A percentile compares a stretch with the other conserved stretches of the same genome.
Conservation (phyloP, 2,888 invertebrate genomes). For the Elmis aenea region DNA sequence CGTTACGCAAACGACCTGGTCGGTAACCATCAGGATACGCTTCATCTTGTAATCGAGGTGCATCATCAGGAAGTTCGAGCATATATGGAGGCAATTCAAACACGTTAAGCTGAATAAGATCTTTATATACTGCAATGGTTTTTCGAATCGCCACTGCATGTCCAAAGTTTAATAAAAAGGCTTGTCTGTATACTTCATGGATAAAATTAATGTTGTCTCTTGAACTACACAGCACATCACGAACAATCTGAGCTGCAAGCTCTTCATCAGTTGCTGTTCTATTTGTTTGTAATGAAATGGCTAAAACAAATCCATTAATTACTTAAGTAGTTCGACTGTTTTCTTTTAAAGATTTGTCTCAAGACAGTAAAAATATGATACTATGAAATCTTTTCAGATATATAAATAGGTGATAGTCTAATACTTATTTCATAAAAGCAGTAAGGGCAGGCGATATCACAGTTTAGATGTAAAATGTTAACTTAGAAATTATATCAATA, state of each 20-base stretch:
- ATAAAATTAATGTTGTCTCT: conserved; percentile 92
- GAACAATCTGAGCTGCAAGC: conserved; percentile 62
- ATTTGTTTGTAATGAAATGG: conserved; percentile 39
- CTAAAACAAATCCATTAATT: conserved; percentile 28
- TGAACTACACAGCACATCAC: conserved; percentile 80
- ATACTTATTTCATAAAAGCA: too few species aligned
- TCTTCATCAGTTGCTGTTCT: conserved; percentile 44
- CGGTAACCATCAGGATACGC: conserved; percentile 22
- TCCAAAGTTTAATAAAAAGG: conserved; percentile 82
- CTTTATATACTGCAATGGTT: conserved; percentile 88
- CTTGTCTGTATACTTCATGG: conserved; percentile 90
- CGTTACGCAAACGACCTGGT: conserved; percentile 65
- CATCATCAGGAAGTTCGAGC: conserved; percentile 59
- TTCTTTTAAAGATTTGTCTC: too few species aligned
- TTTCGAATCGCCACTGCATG: conserved; percentile 84
- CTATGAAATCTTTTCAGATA: too few species aligned
- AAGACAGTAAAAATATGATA: too few species aligned
- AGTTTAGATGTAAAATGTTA: too few species aligned
- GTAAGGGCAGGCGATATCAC: too few species aligned
- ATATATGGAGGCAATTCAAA: conserved; percentile 77
- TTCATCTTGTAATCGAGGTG: conserved; percentile 32
- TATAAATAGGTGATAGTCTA: too few species aligned
- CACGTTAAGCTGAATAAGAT: conserved; percentile 88
- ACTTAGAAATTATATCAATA: too few species aligned
- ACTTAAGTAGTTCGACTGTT: conserved; percentile 1